phyloP scores from a whole-genome alignment of 2,797 vertebrate genomes.

The Phalanger gymnotis region DNA sequence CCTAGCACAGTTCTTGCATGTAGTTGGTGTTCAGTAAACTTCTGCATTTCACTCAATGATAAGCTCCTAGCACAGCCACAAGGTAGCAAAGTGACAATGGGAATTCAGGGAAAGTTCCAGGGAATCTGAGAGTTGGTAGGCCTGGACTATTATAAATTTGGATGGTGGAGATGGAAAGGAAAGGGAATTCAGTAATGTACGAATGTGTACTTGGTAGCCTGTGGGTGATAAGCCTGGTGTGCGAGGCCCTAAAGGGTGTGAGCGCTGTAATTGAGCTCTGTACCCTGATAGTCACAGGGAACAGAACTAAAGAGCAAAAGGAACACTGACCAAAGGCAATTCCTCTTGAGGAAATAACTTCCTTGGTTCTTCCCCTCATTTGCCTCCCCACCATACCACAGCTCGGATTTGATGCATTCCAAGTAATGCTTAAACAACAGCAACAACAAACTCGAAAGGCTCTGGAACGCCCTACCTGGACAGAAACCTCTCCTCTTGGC shows the following conservation, averaged over 20 bases:
- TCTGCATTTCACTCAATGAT: not conserved
- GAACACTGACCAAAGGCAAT: not conserved
- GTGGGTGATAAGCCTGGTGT: not conserved
- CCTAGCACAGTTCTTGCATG: not conserved
- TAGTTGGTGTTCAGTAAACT: not conserved
- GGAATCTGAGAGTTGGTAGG: not conserved
- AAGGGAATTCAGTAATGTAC: not conserved
- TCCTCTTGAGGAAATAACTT: not conserved
- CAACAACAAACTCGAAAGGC: not conserved
- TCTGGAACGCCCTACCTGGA: not conserved
- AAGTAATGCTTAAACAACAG: not conserved
- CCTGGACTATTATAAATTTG: not conserved
- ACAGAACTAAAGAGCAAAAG: not conserved
- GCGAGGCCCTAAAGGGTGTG: not conserved
- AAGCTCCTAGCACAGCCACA: constrained; percentile 35
- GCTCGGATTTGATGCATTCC: not conserved
- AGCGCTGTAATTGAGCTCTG: not conserved
- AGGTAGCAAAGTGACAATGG: constrained; percentile 22
- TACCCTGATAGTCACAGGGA: not conserved
- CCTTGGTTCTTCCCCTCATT: not conserved
- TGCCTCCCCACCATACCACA: not conserved
- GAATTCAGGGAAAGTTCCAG: not conserved
- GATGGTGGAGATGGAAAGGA: not conserved
- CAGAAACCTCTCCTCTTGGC: not conserved
- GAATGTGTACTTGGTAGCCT: not conserved